Percentiles rank a stretch among this genome's conserved stretches.
Evolutionary conservation across 1,140 invertebrate species (phyloP).

Genomic region (Drosophila seguyi): DNA sequence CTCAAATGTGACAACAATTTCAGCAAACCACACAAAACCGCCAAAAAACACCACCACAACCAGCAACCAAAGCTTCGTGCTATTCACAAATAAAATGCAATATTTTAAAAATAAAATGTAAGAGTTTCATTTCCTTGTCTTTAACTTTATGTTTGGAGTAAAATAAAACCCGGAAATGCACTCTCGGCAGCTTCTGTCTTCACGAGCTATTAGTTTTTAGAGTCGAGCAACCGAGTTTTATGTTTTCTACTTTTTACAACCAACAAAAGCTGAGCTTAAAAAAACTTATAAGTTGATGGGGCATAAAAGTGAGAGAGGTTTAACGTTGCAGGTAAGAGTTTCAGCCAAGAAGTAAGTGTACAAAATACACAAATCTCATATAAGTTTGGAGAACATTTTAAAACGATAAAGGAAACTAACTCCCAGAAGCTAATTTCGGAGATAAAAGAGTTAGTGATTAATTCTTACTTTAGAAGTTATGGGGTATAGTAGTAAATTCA

Average conservation of each 20-base stretch:
- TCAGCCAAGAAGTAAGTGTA: neutral
- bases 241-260: slow-evolving; percentile 2
- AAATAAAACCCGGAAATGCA: slow-evolving; percentile 12
- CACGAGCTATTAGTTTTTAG: slow-evolving; percentile 13
- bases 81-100: slow-evolving; percentile 80
- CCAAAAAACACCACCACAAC: slow-evolving; percentile 22
- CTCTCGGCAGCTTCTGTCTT: slow-evolving; percentile 6
- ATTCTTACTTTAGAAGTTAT: neutral
- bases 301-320: slow-evolving; percentile 10
- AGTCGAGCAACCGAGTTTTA: slow-evolving; percentile 5
- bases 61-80: slow-evolving; percentile 71
- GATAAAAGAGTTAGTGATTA: neutral
- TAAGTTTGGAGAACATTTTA: neutral
- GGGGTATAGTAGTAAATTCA: neutral
- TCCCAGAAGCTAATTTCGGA: neutral
- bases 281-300: neutral
- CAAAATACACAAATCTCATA: neutral
- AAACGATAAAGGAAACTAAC: neutral
- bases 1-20: slow-evolving; percentile 62
- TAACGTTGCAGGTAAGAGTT: neutral
- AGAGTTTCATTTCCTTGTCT: slow-evolving; percentile 19
- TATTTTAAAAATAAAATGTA: slow-evolving; percentile 72
- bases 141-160: slow-evolving; percentile 3
- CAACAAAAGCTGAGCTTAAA: slow-evolving; percentile 14
- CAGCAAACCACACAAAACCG: slow-evolving; percentile 37